phyloP scores from a whole-genome alignment of 2,888 invertebrate genomes.

The Serripes groenlandicus region DNA sequence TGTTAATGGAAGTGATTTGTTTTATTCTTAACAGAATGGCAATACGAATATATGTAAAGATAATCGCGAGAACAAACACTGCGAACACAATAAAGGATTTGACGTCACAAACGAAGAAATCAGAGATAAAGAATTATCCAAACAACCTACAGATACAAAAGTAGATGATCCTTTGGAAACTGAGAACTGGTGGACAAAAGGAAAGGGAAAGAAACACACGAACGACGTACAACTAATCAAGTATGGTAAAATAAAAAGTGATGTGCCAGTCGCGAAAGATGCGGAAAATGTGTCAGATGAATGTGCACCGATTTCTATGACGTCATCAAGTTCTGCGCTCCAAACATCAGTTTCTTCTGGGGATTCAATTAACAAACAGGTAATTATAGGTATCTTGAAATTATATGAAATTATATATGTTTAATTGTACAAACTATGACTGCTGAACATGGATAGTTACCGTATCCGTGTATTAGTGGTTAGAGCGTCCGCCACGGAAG shows the following conservation, averaged over 20 bases:
- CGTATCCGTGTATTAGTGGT: no score
- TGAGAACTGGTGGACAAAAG: background rate
- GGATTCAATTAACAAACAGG: background rate
- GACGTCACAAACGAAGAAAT: background rate
- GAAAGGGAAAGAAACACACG: background rate
- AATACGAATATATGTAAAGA: no score
- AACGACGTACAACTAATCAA: background rate
- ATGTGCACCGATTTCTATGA: background rate
- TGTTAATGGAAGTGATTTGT: no score
- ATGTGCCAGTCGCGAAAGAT: background rate
- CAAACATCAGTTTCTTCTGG: background rate
- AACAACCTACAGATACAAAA: background rate
- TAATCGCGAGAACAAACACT: no score
- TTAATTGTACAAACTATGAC: background rate
- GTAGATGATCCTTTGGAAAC: background rate
- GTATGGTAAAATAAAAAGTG: background rate
- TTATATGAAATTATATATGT: background rate
- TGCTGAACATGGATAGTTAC: no score
- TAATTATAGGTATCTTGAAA: background rate
- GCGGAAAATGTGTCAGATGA: background rate
- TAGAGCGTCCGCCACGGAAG: no score
- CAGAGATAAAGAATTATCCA: background rate
- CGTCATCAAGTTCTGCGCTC: slow-evolving; percentile 21
- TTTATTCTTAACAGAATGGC: no score
- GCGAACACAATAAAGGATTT: background rate